Evolutionary conservation across 2,113 vertebrate species (phyloP), one percentile per base, ranked within the genome.

Genomic region (Trogon melanurus): DNA sequence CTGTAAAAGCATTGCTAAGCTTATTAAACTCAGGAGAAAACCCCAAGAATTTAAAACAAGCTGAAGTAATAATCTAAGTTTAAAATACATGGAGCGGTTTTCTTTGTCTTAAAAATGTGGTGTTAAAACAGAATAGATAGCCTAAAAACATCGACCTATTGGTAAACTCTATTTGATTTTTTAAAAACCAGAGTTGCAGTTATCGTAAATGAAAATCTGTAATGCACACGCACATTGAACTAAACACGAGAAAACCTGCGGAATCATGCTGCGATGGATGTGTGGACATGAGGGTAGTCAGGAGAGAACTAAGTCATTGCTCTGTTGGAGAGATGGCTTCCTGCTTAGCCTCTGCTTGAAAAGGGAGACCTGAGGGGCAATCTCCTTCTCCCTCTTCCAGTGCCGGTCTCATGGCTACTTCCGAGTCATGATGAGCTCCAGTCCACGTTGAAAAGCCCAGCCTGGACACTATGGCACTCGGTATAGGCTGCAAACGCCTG

Each of bases 1-100:
- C 71, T 93, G 36, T 89, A 89, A 96, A 95, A 92, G 45, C 61
- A 48, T 61, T 89, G 56, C 74, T 79, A 75, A 92, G n/a, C 67
- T 93, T 47, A 53, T 65, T 89, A 75, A 94, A 82, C 47, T 69
- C 45, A 56, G 66, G 84, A 85, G 56, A 83, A 90, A 71, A 9
- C 5, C 6, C 41, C 14, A 74, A 85, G 85, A 70, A 81, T 81
- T 79, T 73, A 38, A 66, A 74, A 91, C 69, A 69, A 70, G 21
- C 7, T 83, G 13, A 95, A 79, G 58, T 36, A 83, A 66, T 64
- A 92, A 90, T 75, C 58, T 72, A 62, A 79, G 29, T 93, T 94
- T 78, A 76, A 90, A 95, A 70, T 53, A 92, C 79, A 79, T 21
- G 5, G 9, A 47, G 14, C 54, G 11, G 2, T 50, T 91, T 64